phyloP scores from a whole-genome alignment of 1,140 invertebrate species.

The Psilanteris sp. region DNA sequence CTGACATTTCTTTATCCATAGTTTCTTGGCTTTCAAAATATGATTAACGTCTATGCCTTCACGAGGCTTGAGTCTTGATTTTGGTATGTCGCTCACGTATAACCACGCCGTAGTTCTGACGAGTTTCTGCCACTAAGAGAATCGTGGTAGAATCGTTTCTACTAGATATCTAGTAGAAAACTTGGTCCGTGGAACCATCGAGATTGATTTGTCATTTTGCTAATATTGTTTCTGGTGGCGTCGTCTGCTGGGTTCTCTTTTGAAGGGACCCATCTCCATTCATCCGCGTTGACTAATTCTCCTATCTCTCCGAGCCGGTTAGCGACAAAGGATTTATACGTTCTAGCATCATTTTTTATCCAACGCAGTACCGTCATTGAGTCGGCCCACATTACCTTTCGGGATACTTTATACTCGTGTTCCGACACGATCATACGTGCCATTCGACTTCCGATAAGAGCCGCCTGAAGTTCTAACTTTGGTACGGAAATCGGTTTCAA shows the following conservation, averaged over 20 bases:
- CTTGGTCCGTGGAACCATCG: constrained; percentile 1
- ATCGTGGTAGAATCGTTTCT: too few species aligned
- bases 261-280: constrained; percentile 67
- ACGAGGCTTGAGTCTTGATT: too few species aligned
- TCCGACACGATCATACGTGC: constrained; percentile 55
- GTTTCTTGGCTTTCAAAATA: too few species aligned
- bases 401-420: constrained; percentile 25
- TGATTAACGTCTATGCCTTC: too few species aligned
- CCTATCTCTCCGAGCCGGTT: constrained; percentile 73
- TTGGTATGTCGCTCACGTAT: too few species aligned
- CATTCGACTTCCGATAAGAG: constrained; percentile 65
- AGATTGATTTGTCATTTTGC: neutral
- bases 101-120: too few species aligned
- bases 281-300: constrained; percentile 34
- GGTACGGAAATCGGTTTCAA: constrained; percentile 67
- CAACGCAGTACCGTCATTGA: constrained; percentile 67
- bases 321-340: constrained; percentile 71
- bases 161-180: too few species aligned
- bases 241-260: constrained; percentile 66
- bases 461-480: constrained; percentile 70
- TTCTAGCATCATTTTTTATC: constrained; percentile 57
- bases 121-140: too few species aligned
- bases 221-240: constrained; percentile 40
- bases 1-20: too few species aligned
- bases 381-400: constrained; percentile 69